Conservation (phyloP, 2,797 vertebrate species). For the Betta splendens region DNA sequence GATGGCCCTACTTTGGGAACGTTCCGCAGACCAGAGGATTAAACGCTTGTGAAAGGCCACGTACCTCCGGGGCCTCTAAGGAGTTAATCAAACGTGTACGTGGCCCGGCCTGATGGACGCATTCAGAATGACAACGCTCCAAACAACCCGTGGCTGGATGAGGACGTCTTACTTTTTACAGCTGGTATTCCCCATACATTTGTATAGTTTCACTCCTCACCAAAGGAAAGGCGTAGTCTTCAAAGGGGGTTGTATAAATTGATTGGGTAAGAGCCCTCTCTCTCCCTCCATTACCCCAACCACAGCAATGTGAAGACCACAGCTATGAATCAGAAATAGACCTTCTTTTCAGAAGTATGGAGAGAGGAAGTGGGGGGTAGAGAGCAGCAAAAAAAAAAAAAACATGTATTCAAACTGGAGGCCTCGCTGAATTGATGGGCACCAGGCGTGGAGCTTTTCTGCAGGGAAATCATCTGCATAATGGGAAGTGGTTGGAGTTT, state of each 20-base stretch:
- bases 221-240: conserved; percentile 65
- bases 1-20: conserved; percentile 62
- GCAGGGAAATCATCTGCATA: conserved; percentile 79
- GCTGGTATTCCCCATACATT: conserved; percentile 67
- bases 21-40: conserved; percentile 64
- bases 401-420: conserved; percentile 67
- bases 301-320: conserved; percentile 64
- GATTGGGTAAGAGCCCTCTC: conserved; percentile 73
- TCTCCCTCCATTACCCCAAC: conserved; percentile 66
- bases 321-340: conserved; percentile 74
- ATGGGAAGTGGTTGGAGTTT: conserved; percentile 77
- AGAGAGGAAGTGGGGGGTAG: conserved; percentile 29
- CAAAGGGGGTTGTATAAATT: conserved; percentile 75
- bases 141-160: conserved; percentile 67
- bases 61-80: conserved; percentile 60
- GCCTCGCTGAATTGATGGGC: conserved; percentile 76
- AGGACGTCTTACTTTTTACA: conserved; percentile 60
- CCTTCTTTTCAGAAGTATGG: conserved; percentile 67
- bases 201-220: conserved; percentile 71
- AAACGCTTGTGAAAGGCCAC: conserved; percentile 62
- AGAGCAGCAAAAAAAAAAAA: conserved; percentile 26
- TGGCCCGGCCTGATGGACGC: conserved; percentile 56
- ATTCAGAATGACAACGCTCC: conserved; percentile 61
- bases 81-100: conserved; percentile 74
- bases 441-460: conserved; percentile 69